Percentiles rank a stretch among this genome's conserved stretches.
Evolutionary conservation across 2,888 invertebrate species (phyloP).

Genomic region (Nasonovia ribisnigri): DNA sequence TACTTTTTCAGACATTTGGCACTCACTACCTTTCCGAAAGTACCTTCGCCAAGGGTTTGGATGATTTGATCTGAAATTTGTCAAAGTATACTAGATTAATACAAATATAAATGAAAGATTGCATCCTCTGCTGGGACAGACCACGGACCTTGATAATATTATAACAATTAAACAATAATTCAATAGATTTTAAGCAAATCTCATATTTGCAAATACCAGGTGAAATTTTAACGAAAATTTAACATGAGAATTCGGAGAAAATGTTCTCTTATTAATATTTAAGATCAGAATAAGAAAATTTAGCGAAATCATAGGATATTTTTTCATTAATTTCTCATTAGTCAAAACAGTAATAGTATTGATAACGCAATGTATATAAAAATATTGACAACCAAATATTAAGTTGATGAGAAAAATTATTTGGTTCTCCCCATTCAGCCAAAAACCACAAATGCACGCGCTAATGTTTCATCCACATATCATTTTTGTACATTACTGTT

Average conservation of each 20-base stretch:
- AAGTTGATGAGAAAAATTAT: conserved; percentile 55
- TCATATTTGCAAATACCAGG: conserved; percentile 47
- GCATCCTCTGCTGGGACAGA: conserved; percentile 35
- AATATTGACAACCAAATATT: conserved; percentile 54
- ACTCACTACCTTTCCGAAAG: conserved; percentile 99
- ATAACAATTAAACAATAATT: conserved; percentile 50
- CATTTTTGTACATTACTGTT: conserved; percentile 63
- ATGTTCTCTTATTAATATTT: conserved; percentile 29
- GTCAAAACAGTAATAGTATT: conserved; percentile 35
- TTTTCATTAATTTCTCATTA: conserved; percentile 10
- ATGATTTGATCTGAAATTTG: conserved; percentile 96
- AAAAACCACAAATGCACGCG: conserved; percentile 62
- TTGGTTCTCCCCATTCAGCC: conserved; percentile 61
- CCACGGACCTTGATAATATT: conserved; percentile 33
- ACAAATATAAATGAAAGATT: conserved; percentile 25
- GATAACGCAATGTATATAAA: conserved; percentile 32
- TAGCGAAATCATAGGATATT: conserved; percentile 38
- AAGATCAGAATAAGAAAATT: conserved; percentile 22
- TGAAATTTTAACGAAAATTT: conserved; percentile 49
- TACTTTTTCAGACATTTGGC: conserved; percentile 90
- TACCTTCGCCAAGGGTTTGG: conserved; percentile 98
- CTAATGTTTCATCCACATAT: conserved; percentile 65
- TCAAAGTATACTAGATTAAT: conserved; percentile 64
- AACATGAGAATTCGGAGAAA: conserved; percentile 25
- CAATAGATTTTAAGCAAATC: conserved; percentile 45